Conservation (phyloP, 2,888 invertebrate genomes). For the Nemotelus pantherinus region DNA sequence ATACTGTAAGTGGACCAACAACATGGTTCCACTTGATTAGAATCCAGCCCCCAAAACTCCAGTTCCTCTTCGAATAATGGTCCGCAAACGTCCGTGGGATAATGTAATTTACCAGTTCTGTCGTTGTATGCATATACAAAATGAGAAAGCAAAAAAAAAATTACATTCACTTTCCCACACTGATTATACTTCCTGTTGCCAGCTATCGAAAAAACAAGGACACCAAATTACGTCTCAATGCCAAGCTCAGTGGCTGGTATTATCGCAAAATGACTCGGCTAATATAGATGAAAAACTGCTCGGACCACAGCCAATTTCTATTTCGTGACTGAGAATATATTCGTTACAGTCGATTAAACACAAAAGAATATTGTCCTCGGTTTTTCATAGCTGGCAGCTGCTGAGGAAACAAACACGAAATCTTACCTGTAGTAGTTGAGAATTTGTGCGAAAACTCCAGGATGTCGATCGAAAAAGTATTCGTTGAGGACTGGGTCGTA, state of each 20-base stretch:
- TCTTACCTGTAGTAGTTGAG: slow-evolving; percentile 84
- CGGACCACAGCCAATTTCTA: too few species aligned
- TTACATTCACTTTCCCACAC: too few species aligned
- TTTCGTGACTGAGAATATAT: too few species aligned
- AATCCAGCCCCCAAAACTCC: slow-evolving; percentile 96
- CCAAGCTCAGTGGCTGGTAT: too few species aligned
- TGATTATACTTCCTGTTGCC: too few species aligned
- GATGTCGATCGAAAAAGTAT: slow-evolving; percentile 88
- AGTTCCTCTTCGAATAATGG: slow-evolving; percentile 95
- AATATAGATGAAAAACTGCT: too few species aligned
- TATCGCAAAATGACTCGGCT: too few species aligned
- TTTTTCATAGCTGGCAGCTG: not conserved
- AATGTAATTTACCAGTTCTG: slow-evolving; percentile 91
- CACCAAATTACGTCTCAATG: too few species aligned
- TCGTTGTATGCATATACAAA: not conserved
- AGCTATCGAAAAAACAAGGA: too few species aligned
- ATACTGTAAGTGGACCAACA: slow-evolving; percentile 98
- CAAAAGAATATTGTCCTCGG: slow-evolving; percentile 1
- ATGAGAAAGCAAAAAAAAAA: slow-evolving; percentile 57
- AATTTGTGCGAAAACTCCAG: slow-evolving; percentile 90
- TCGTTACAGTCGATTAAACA: slow-evolving; percentile 41
- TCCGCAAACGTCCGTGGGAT: slow-evolving; percentile 97
- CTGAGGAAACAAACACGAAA: not conserved
- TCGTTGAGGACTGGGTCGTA: slow-evolving; percentile 90
- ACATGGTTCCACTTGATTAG: slow-evolving; percentile 97